These are phyloP conservation scores for Lasioglossum malachurum DNA, from an alignment of 2,888 invertebrate genomes.

Conservation along the genomic window DNA sequence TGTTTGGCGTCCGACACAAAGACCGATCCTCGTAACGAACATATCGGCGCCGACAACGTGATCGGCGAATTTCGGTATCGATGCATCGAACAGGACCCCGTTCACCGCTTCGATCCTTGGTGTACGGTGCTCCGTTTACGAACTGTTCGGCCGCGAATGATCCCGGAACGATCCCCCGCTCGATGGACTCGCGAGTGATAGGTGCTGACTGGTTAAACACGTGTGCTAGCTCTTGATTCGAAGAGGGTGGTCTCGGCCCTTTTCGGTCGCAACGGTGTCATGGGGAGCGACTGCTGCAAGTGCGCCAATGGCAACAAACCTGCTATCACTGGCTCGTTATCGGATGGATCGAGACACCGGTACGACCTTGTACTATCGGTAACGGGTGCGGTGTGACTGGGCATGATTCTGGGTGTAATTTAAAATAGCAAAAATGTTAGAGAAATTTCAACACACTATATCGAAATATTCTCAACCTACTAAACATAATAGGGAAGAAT, in stretches of 20 bases:
- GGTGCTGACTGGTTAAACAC: conserved; percentile 22
- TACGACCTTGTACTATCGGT: conserved; percentile 38
- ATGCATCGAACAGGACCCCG: conserved; percentile 54
- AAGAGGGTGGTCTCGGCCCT: conserved; percentile 2
- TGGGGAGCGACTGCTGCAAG: conserved; percentile 85
- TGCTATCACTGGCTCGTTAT: conserved; percentile 71
- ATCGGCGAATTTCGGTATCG: conserved; percentile 17
- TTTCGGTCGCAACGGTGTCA: conserved; percentile 47
- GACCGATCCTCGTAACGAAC: background rate
- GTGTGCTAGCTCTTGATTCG: conserved; percentile 31
- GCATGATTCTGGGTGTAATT: too few species aligned
- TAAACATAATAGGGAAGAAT: too few species aligned
- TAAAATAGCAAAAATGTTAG: too few species aligned
- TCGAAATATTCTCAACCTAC: too few species aligned
- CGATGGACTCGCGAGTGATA: conserved; percentile 34
- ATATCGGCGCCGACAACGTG: background rate
- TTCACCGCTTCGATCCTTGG: conserved; percentile 43
- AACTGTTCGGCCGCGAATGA: background rate
- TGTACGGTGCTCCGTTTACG: background rate
- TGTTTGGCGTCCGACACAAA: background rate
- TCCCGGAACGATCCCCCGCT: conserved; percentile 8
- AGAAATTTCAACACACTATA: too few species aligned
- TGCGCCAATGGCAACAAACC: conserved; percentile 81
- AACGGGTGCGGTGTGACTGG: background rate
- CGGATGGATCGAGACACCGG: conserved; percentile 75